These are phyloP conservation scores for Hippocampus abdominalis DNA, from an alignment of 2,113 vertebrate genomes.

Conservation along the genomic window DNA sequence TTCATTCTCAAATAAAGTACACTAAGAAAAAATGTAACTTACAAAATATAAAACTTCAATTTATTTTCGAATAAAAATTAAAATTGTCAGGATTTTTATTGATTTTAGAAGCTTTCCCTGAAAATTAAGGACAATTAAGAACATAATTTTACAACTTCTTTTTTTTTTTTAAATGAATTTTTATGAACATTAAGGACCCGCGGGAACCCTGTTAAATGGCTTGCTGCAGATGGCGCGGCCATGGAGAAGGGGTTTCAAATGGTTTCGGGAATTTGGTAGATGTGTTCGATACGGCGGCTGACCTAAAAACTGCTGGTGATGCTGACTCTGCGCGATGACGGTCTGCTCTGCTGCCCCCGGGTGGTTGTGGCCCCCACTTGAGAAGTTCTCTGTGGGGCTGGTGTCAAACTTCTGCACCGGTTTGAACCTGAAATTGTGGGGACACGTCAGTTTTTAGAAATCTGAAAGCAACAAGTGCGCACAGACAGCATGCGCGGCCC, in stretches of 20 bases:
- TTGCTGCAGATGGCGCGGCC: background rate
- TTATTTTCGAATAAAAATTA: no score
- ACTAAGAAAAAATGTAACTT: no score
- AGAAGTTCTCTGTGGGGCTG: conserved; percentile 75
- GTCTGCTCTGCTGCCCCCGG: conserved; percentile 82
- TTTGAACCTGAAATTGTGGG: conserved; percentile 76
- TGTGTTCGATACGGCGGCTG: conserved; percentile 32
- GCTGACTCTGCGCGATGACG: conserved; percentile 88
- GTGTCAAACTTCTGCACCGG: conserved; percentile 86
- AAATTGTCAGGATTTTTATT: no score
- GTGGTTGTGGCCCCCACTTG: conserved; percentile 74
- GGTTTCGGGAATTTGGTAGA: background rate
- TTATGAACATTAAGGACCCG: no score
- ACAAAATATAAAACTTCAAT: no score
- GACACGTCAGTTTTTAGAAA: background rate
- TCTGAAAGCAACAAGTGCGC: background rate
- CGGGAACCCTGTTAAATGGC: no score
- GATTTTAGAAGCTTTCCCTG: no score
- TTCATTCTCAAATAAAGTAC: no score
- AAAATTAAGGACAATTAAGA: no score
- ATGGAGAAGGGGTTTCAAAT: background rate
- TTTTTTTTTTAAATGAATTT: no score
- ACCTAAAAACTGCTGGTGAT: conserved; percentile 97
- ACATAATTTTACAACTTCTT: no score
- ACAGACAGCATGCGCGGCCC: no score